Evolutionary conservation across 30 jellyfish, hydroid and myxozoan species (phyloP), one percentile per base, ranked within the genome.

Genomic region (Pelagia noctiluca): DNA sequence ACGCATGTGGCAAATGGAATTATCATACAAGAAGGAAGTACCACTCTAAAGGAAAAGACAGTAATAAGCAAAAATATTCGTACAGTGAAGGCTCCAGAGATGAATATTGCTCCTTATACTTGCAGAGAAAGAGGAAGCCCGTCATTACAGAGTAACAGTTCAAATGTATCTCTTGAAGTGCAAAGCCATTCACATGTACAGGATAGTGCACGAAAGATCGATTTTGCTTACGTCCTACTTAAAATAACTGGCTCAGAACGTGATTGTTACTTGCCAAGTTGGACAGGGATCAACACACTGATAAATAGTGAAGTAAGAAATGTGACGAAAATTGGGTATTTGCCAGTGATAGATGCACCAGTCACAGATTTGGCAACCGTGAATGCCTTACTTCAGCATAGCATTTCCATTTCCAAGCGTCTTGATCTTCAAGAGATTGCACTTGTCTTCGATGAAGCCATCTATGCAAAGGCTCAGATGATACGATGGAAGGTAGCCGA

Each of bases 1-100:
- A 83, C 94, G 53, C 90, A 83, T 50, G 89, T 83, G 10, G 78
- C 94, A 24, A 70, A 83, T 71, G 94, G 82, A 16, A 83, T 71
- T 10, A 47, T 62, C 4, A 61, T 77, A 25, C 80, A 77, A 77
- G 69, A 57, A 54, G 80, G 78, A 26, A 21, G 21, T 22, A 34
- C 81, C 16, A 54, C 69, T 18, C 30, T 34, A 35, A 77, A 60
- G 38, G 50, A 77, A 60, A 62, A 77, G 31, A 29, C 52, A 57
- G 10, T 4, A 54, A 35, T 62, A 11, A 54, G 89, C 63, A 77
- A 77, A 54, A 11, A 12, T 13, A 81, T 67, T 81, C 83, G 83
- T 30, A 67, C 76, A 67, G 72, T 50, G 26, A 81, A 49, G 29
- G 85, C 79, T 33, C 77, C 89, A 34, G 80, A 66, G 50, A 81